Evolutionary conservation across 2,888 invertebrate species (phyloP), one percentile per base, ranked within the genome.

Genomic region (Calephelis perditalis): DNA sequence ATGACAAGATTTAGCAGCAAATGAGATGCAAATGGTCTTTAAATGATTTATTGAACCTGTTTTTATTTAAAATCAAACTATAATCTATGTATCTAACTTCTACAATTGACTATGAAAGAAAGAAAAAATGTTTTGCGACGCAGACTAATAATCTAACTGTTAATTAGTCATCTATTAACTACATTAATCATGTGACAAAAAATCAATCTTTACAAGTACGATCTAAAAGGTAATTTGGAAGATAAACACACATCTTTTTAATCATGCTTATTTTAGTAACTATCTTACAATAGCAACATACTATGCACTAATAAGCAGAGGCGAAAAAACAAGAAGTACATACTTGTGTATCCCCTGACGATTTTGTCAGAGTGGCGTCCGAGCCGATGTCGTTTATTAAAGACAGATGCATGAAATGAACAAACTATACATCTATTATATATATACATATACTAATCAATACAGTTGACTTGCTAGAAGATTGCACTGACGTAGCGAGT

Each of bases 401-500:
- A 79, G 89, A 88, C 73, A 90, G 89, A 88, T 89, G 89, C 89
- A 90, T 90, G 89, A 90, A 90, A 89, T 90, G 88, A 82, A 90
- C 89, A 89, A 90, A 90, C 89, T 90, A 87, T 85, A 84, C 82
- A 83, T 81, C 87, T 86, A 84, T 86, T 85, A 87, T 82, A 85
- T 78, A 78, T 62, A 68, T 61, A 67, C 64, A 61, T 45, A 59
- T 52, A 57, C 66, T 62, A 57, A 60, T 36, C 44, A 49, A 56
- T 44, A 15, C 12, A 35, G 52, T 62, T 58, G 58, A 62, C 60
- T 64, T 62, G 64, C 62, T 62, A 60, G 64, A 47, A 62, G 60
- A 62, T 60, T 15, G 45, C 12, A 35, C 58, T 56, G 58, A 54
- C 46, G 46, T 58, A 56, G 49, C 60, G 62, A 64, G 43, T 40